Base-by-base conservation (phyloP, 1,140 invertebrate genomes). In the Drosophila bipectinata region DNA sequence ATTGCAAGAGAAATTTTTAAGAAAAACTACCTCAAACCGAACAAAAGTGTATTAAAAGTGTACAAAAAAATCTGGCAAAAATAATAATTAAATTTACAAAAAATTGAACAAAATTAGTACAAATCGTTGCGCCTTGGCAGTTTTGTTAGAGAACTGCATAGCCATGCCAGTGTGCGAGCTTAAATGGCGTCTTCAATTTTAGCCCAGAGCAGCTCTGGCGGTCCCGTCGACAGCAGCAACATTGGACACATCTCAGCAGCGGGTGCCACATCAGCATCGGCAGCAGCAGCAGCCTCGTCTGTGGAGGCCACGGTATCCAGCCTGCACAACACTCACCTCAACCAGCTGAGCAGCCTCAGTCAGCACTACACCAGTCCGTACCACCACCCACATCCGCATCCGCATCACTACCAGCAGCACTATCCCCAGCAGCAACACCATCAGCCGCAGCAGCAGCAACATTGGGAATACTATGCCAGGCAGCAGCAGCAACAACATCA, bases 171-270 rank as follows among this genome's bases (percentile, higher is more conserved):
- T 52, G 60, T 72, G 55, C 52, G 81, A 52, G 62, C 73, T 85
- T 91, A 91, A 91, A 91, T 91, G 90, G 90, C 90, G 83, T 91
- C 90, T 73, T 79, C 90, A 91, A 90, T 91, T 82, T 89, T 91
- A 80, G 90, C 90, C 78, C 87, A 84, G 82, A 78, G 76, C 74
- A 78, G 76, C 76, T 67, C 61, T 47, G 80, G 85, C 76, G 77
- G 83, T 54, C 69, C 75, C 58, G 72, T 82, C 66, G 90, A 91
- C 63, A 76, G 58, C 67, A 58, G 53, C 56, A 77, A 14, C 72
- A 71, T 67, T 32, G 54, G 55, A 54, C 44, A 47, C 18, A 47
- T 47, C 44, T 1, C 15, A 7, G 14, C 41, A 18, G 41, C 15
- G 8, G 49, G 79, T 59, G 37, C 72, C 57, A 54, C 64, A 82